Base-by-base conservation (phyloP, 2,888 invertebrate species). In the Caenorhabditis sinica region DNA sequence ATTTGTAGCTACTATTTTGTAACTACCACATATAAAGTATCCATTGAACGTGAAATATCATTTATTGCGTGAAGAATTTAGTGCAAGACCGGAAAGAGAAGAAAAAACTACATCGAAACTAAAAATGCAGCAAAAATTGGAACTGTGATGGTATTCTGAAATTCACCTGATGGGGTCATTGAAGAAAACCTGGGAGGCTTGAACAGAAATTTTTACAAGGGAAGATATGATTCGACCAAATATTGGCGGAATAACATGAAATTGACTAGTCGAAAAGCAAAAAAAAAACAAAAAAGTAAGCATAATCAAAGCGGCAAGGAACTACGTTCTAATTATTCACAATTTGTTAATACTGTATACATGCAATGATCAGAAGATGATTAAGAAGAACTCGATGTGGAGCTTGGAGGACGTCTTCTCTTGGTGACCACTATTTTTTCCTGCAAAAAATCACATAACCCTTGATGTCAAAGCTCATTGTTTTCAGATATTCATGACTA, bases 351-450 rank as follows among this genome's bases (percentile, higher is more conserved):
- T 23, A 53, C 49, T 58, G 43, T n/a, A 43, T 23, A n/a, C 15
- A 45, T 20, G 30, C 30, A 13, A 28, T 51, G 3, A 61, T 36
- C n/a, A 15, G 23, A 20, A 43, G 56, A 17, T 43, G 23, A 49
- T 45, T 13, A 83, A 8, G 71, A 75, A 8, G 84, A 84, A 25
- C 80, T 84, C 3, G 84, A 84, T 17, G 84, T 84, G 6, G 84
- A 80, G 30, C 84, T 84, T 45, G 80, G 45, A 17, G 84, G 84
- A 20, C 84, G 74, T 66, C 84, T 69, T 71, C 84, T 56, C 58
- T 80, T 84, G 15, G 84, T 75, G 0, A 84, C 80, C 49, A 84
- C 75, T 17, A 84, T 84, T 45, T 84, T 84, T 11, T 80, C 80
- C 84, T 84, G 84, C 9, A 80, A 83, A 49, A 33, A 51, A 60